phyloP scores from a whole-genome alignment of 2,888 invertebrate species.

The Ochropleura plecta region DNA sequence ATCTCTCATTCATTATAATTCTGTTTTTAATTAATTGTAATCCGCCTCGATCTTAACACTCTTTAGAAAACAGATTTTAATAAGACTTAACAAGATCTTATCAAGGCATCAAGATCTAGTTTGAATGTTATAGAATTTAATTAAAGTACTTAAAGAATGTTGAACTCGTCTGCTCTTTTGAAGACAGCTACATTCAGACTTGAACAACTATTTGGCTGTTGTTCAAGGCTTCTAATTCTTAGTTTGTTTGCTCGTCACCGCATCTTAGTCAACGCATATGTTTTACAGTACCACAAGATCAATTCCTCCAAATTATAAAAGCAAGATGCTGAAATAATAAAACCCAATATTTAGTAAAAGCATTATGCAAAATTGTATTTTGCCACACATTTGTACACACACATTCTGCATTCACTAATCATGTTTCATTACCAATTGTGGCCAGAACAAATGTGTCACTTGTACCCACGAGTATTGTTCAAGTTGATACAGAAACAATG shows the following conservation, averaged over 20 bases:
- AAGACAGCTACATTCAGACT: slow-evolving; percentile 16
- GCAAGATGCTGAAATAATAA: not conserved
- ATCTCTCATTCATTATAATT: not conserved
- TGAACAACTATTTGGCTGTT: slow-evolving; percentile 15
- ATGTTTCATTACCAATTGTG: slow-evolving; percentile 45
- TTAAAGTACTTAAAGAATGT: slow-evolving; percentile 14
- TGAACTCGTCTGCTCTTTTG: slow-evolving; percentile 24
- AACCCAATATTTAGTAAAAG: slow-evolving; percentile 6
- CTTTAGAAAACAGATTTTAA: slow-evolving; percentile 5
- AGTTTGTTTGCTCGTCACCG: not conserved
- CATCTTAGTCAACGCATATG: not conserved
- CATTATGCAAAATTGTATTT: slow-evolving; percentile 7
- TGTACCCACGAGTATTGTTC: slow-evolving; percentile 57
- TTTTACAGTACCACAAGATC: not conserved
- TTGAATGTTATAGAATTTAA: slow-evolving; percentile 22
- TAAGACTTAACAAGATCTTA: slow-evolving; percentile 21
- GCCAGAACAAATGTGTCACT: slow-evolving; percentile 36
- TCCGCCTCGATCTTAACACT: slow-evolving; percentile 12
- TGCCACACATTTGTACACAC: slow-evolving; percentile 7
- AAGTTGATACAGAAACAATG: slow-evolving; percentile 44
- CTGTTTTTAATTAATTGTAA: slow-evolving; percentile 1
- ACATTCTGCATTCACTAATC: slow-evolving; percentile 15
- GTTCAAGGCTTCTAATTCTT: not conserved
- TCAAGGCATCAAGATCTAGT: slow-evolving; percentile 13
- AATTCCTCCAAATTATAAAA: not conserved